Percentiles rank a stretch among this genome's conserved stretches.
Conservation (phyloP, 2,888 invertebrate species). For the Encarsia formosa region DNA sequence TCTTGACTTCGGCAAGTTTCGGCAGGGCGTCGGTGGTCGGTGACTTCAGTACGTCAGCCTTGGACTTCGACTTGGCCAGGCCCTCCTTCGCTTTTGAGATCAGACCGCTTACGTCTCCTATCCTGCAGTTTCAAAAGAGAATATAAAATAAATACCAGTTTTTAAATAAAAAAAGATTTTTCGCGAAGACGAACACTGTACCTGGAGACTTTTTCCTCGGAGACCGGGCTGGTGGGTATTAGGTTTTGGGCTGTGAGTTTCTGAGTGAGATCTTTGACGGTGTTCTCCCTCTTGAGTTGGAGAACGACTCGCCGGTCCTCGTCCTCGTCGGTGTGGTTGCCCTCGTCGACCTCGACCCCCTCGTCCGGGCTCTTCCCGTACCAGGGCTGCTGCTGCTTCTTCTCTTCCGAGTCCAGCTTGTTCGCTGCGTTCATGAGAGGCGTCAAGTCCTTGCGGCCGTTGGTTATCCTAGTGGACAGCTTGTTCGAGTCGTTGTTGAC, state of each 20-base stretch:
- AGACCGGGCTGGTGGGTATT: slow-evolving; percentile 54
- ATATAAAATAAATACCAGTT: not conserved
- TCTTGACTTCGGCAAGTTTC: slow-evolving; percentile 67
- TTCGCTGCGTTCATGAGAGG: slow-evolving; percentile 57
- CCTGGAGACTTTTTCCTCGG: slow-evolving; percentile 51
- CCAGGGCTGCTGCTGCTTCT: slow-evolving; percentile 48
- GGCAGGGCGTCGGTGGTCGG: slow-evolving; percentile 65
- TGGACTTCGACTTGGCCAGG: slow-evolving; percentile 80
- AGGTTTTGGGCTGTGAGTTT: slow-evolving; percentile 71
- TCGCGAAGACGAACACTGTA: no score
- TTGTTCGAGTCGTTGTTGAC: slow-evolving; percentile 40
- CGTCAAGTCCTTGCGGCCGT: slow-evolving; percentile 54
- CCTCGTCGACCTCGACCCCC: slow-evolving; percentile 57
- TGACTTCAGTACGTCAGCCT: slow-evolving; percentile 71
- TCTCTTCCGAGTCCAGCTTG: slow-evolving; percentile 56
- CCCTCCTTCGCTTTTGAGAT: slow-evolving; percentile 93
- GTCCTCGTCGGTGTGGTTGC: slow-evolving; percentile 53
- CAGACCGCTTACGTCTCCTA: slow-evolving; percentile 83
- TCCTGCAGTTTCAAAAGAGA: slow-evolving; percentile 48
- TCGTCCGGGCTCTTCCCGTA: slow-evolving; percentile 56
- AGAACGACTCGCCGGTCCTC: slow-evolving; percentile 62
- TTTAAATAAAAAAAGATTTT: not conserved
- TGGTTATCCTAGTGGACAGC: slow-evolving; percentile 45
- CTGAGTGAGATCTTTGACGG: slow-evolving; percentile 84
- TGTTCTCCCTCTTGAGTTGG: slow-evolving; percentile 75